Evolutionary conservation across 2,113 vertebrate species (phyloP), one percentile per base, ranked within the genome.

Genomic region (Pterocles gutturalis): DNA sequence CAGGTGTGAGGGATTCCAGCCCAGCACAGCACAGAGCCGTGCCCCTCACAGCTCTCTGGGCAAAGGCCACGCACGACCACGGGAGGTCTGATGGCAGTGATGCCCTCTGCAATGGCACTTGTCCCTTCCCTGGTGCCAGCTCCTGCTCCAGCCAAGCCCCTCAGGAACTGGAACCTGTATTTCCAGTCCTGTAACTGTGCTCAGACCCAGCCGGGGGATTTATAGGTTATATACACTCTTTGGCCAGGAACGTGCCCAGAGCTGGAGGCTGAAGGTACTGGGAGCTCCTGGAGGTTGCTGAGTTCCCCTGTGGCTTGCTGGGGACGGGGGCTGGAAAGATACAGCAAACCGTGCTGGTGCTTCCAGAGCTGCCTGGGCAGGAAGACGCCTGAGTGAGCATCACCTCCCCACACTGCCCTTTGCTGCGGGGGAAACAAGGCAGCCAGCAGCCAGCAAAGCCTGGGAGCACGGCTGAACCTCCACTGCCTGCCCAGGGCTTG

Each of bases 111-210:
- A 4, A 34, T 1, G 3, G 57, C 62, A 72, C 46, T 58, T 5
- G 1, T 49, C 31, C 73, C 51, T 54, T 38, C 53, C 17, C 0
- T 3, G 22, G 60, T 64, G 67, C 51, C 0, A 0, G n/a, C 46
- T 83, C 58, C 67, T 13, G n/a, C 57, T 43, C 67, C 89, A 43
- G 71, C 46, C 67, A 61, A 82, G 43, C 62, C 48, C 69, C 84
- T 79, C 10, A 0, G 96, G 87, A 97, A 80, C 89, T 3, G 54
- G 83, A 97, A 97, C 96, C 96, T 94, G 97, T 95, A 97, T 98
- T 97, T 97, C 97, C 90, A 97, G 97, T 97, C 94, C 78, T 14
- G 22, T 91, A 84, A 83, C 65, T 70, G 54, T 0, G 0, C 38
- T 69, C 67, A 69, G 77, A 91, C 28, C 67, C 38, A 77, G 78